These are phyloP conservation scores for Macrotis lagotis DNA, from an alignment of 2,113 vertebrate genomes.

Conservation along the genomic window DNA sequence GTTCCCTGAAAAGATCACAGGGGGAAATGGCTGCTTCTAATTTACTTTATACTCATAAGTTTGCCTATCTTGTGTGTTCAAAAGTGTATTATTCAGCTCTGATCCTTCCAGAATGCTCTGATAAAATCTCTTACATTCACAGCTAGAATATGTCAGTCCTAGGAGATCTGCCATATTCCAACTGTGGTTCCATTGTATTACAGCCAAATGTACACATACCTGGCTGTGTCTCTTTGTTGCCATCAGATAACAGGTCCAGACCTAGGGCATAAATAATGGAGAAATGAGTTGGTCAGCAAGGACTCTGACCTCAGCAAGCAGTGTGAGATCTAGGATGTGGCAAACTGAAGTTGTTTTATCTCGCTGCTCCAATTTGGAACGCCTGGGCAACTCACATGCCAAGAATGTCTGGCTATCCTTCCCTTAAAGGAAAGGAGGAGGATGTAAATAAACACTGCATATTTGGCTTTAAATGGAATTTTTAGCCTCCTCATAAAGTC, in stretches of 20 bases:
- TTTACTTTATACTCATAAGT: conserved; percentile 4
- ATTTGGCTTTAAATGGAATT: background rate
- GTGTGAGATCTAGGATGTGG: background rate
- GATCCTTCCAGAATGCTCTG: background rate
- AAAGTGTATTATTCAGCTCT: background rate
- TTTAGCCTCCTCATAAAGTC: background rate
- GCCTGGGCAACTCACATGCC: background rate
- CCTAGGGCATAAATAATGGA: background rate
- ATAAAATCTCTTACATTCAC: background rate
- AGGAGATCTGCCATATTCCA: background rate
- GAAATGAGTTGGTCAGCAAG: conserved; percentile 11
- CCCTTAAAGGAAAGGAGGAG: background rate
- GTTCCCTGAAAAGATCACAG: conserved; percentile 5
- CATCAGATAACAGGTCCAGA: background rate
- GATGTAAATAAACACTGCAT: background rate
- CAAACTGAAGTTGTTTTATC: background rate
- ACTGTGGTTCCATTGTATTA: background rate
- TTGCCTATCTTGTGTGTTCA: conserved; percentile 9
- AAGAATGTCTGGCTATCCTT: conserved; percentile 13
- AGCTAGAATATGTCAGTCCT: background rate
- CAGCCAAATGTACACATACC: background rate
- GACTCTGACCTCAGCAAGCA: background rate
- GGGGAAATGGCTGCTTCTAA: conserved; percentile 8
- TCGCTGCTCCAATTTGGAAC: conserved; percentile 20
- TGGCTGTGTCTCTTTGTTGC: background rate